Evolutionary conservation across 2,797 vertebrate species (phyloP).

Genomic region (Eurystomus glaucurus): DNA sequence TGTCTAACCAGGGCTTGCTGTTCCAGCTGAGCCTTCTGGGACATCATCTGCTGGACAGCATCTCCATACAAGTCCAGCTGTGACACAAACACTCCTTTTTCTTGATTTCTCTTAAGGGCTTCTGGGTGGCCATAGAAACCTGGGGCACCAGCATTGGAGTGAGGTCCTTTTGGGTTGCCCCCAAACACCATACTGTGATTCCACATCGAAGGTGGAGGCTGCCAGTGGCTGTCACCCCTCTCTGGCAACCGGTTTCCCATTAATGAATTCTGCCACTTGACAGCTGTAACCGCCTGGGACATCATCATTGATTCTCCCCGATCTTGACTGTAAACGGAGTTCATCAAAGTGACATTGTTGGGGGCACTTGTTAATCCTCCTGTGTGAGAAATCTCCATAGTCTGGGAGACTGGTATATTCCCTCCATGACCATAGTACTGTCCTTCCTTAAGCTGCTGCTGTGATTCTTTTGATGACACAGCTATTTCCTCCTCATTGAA

Average conservation of each 20-base stretch:
- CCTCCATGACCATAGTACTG: constrained; percentile 86
- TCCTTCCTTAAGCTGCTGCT: constrained; percentile 88
- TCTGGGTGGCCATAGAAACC: constrained; percentile 82
- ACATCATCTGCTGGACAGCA: constrained; percentile 83
- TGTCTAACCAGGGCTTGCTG: constrained; percentile 85
- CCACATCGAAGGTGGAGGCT: constrained; percentile 88
- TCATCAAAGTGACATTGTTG: constrained; percentile 81
- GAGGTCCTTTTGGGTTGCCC: constrained; percentile 81
- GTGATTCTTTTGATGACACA: constrained; percentile 88
- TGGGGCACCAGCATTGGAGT: constrained; percentile 73
- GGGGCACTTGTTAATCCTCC: constrained; percentile 77
- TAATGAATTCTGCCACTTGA: constrained; percentile 90
- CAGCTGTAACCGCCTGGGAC: constrained; percentile 90
- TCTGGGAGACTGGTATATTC: constrained; percentile 78
- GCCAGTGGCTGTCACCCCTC: constrained; percentile 89
- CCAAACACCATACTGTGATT: constrained; percentile 88
- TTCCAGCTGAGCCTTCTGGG: constrained; percentile 85
- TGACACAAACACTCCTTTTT: constrained; percentile 85
- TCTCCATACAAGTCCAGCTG: constrained; percentile 84
- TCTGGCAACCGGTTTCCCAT: constrained; percentile 85
- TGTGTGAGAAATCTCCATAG: constrained; percentile 84
- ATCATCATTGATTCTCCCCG: constrained; percentile 90
- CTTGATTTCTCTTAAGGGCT: constrained; percentile 84
- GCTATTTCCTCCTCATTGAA: constrained; percentile 88
- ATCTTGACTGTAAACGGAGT: constrained; percentile 92